These are phyloP conservation scores for Cinclus cinclus DNA, from an alignment of 2,113 vertebrate species.

Conservation along the genomic window DNA sequence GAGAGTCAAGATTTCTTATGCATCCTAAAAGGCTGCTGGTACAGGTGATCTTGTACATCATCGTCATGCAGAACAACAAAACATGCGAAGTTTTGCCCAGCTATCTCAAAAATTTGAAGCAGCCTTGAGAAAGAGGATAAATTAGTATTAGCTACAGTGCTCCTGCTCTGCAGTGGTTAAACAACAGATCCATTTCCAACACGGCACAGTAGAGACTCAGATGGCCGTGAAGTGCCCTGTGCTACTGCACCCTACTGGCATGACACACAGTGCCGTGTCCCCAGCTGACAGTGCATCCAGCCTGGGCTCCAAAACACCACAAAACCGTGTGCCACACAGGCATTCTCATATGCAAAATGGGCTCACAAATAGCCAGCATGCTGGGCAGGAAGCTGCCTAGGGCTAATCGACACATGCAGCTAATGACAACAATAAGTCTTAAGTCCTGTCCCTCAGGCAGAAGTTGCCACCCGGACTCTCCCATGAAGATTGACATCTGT, in stretches of 20 bases:
- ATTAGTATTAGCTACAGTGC: neutral
- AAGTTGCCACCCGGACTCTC: neutral
- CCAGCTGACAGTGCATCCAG: neutral
- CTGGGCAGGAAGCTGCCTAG: neutral
- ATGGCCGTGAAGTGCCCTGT: neutral
- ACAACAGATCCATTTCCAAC: neutral
- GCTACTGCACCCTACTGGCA: neutral
- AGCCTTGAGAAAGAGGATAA: neutral
- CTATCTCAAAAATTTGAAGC: neutral
- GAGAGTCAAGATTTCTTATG: neutral
- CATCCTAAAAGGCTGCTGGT: neutral
- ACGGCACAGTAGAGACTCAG: rapidly evolving
- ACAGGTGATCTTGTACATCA: neutral
- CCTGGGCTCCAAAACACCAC: neutral
- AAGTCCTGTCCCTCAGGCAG: neutral
- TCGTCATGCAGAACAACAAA: rapidly evolving
- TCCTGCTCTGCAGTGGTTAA: neutral
- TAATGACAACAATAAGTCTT: conserved; percentile 3
- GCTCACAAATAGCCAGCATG: neutral
- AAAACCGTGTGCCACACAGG: neutral
- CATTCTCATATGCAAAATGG: neutral
- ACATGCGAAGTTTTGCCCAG: neutral
- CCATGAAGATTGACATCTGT: neutral
- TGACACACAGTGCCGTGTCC: neutral
- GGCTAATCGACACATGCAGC: neutral